These are phyloP conservation scores for Drosophila insularis DNA, from an alignment of 1,140 invertebrate species.

Conservation along the genomic window DNA sequence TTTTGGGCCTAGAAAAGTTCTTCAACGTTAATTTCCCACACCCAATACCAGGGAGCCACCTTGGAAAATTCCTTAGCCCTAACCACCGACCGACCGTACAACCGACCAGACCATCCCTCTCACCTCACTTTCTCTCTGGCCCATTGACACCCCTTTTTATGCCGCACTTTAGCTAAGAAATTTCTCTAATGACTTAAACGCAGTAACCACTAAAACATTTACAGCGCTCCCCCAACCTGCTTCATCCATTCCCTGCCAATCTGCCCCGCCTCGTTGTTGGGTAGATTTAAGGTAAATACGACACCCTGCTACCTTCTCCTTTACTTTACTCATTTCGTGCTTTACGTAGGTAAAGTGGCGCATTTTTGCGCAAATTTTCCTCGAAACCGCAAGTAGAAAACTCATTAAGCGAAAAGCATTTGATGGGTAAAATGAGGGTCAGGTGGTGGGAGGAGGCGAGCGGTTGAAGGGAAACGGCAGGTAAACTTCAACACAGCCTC, in stretches of 20 bases:
- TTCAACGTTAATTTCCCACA: constrained; percentile 1
- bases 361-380: constrained; percentile 71
- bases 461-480: not conserved
- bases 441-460: not conserved
- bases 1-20: not conserved
- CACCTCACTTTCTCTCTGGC: not conserved
- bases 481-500: constrained; percentile 8
- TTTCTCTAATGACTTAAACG: constrained; percentile 79
- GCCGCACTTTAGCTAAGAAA: constrained; percentile 64
- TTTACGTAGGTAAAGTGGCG: constrained; percentile 59
- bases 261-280: not conserved
- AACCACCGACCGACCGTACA: not conserved
- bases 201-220: constrained; percentile 78
- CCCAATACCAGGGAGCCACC: not conserved
- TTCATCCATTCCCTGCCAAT: not conserved
- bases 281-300: constrained; percentile 37
- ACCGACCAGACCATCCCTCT: not conserved
- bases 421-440: constrained; percentile 32
- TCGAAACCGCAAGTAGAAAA: constrained; percentile 73
- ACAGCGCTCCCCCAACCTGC: constrained; percentile 50
- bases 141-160: constrained; percentile 33
- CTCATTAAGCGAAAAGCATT: constrained; percentile 74
- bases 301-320: not conserved
- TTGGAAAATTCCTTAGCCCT: not conserved
- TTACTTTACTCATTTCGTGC: constrained; percentile 44